Conservation (phyloP, 2,797 vertebrate genomes). For the Cottoperca gobio region DNA sequence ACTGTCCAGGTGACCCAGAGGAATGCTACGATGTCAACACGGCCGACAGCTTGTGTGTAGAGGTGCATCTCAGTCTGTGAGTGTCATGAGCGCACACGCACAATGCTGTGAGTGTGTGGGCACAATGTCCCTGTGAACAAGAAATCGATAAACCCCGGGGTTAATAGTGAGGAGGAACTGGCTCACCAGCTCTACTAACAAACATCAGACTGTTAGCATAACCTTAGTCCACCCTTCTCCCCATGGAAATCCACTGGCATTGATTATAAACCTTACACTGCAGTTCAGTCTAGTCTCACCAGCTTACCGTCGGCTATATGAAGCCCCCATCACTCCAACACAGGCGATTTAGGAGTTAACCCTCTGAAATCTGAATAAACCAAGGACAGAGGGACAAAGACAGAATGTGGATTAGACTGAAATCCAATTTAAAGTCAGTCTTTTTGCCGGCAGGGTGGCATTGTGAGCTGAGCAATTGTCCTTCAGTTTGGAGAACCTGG, state of each 20-base stretch:
- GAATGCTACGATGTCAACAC: constrained; percentile 52
- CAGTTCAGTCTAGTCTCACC: constrained; percentile 52
- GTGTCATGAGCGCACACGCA: constrained; percentile 10
- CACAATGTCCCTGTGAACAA: constrained; percentile 26
- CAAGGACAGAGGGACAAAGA: constrained; percentile 52
- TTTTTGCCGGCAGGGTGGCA: constrained; percentile 37
- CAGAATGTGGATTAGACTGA: constrained; percentile 53
- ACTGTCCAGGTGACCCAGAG: constrained; percentile 67
- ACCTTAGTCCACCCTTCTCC: constrained; percentile 68
- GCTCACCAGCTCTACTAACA: constrained; percentile 76
- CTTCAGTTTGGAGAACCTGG: constrained; percentile 43
- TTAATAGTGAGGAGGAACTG: constrained; percentile 79
- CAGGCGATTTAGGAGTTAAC: constrained; percentile 55
- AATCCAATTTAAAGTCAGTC: constrained; percentile 58
- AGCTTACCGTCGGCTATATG: constrained; percentile 54
- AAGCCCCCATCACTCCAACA: constrained; percentile 31
- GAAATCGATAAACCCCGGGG: constrained; percentile 74
- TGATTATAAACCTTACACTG: constrained; percentile 68
- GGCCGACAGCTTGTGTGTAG: constrained; percentile 34
- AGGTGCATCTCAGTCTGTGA: constrained; percentile 2
- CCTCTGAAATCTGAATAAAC: constrained; percentile 63
- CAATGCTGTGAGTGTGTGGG: constrained; percentile 6
- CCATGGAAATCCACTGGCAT: constrained; percentile 75
- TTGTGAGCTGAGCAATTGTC: constrained; percentile 45
- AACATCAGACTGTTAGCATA: constrained; percentile 81